Base-by-base conservation (phyloP, 2,113 vertebrate species). In the Antigone vipio region DNA sequence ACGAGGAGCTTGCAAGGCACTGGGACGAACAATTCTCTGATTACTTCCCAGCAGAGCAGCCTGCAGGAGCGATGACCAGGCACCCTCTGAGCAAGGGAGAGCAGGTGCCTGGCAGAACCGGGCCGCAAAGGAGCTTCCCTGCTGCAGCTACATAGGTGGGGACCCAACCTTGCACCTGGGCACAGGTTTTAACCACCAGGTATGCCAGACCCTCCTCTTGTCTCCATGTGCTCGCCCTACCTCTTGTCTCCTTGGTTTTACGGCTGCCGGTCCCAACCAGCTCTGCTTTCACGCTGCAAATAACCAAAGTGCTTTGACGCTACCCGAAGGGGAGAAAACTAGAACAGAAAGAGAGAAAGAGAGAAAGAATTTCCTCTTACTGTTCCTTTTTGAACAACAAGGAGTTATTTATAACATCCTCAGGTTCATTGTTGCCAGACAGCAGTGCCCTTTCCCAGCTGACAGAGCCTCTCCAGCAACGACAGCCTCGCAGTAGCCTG, bases 331-430 rank as follows among this genome's bases (percentile, higher is more conserved):
- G 29, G 32, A 82, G 12, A 82, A 75, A 95, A 64, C 21, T 52
- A 19, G 59, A 59, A 52, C 23, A 50, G 58, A 58, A 45, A 52
- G 34, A 47, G 8, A 34, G 11, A 18, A 42, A 67, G 11, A 18
- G 38, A 67, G 24, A 35, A 66, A 59, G 4, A 49, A 19, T 26
- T 52, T 64, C 19, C 29, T 71, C n/a, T 32, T 12, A 14, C 59
- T 26, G 9, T 38, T 84, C 22, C 30, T 73, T 79, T 85, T 42
- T 0, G 0, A 73, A 62, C 24, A 64, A n/a, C 0, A 0, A 76
- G 38, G 53, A 66, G 50, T 56, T 88, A 86, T 85, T 88, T 84
- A 44, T 93, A 83, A 9, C 18, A 2, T 0, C 0, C 9, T 56
- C 30, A 10, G 8, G 64, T 20, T 88, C 47, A 8, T 15, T 12